Percentiles rank a stretch among this genome's conserved stretches.
Conservation (phyloP, 2,113 vertebrate genomes). For the Xyliphius kryptos region DNA sequence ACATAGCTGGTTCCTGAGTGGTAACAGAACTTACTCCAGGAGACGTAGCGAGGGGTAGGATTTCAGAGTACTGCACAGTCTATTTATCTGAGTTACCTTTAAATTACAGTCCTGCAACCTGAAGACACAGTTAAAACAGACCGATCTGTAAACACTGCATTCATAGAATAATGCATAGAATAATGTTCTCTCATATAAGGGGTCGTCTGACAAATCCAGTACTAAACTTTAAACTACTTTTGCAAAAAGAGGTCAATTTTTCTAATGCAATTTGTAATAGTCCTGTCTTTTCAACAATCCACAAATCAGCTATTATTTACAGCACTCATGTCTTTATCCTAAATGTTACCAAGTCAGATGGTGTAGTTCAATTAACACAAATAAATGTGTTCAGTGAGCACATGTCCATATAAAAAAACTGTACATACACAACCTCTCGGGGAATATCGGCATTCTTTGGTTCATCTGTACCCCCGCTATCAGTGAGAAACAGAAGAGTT, state of each 20-base stretch:
- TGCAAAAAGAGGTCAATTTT: not conserved
- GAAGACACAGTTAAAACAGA: constrained; percentile 5
- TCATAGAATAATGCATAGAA: too few relatives aligned
- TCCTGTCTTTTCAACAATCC: too few relatives aligned
- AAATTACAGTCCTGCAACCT: constrained; percentile 57
- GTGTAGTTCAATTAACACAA: too few relatives aligned
- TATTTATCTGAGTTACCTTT: constrained; percentile 42
- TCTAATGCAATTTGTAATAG: too few relatives aligned
- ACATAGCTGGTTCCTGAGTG: not conserved
- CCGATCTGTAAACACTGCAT: too few relatives aligned
- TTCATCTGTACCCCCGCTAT: constrained; percentile 1
- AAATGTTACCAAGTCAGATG: too few relatives aligned
- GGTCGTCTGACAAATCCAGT: too few relatives aligned
- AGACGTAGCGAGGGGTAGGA: constrained; percentile 42
- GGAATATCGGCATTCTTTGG: not conserved
- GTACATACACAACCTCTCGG: constrained; percentile 32
- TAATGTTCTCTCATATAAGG: too few relatives aligned
- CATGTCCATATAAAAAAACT: not conserved
- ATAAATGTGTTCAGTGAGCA: too few relatives aligned
- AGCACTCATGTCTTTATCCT: too few relatives aligned
- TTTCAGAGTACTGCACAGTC: constrained; percentile 44
- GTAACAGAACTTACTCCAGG: constrained; percentile 55
- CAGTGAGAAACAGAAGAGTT: constrained; percentile 1
- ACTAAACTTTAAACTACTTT: not conserved
- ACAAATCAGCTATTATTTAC: too few relatives aligned